Percentiles rank a stretch among this genome's conserved stretches.
These are phyloP conservation scores for Hemiprocne comata DNA, from an alignment of 2,113 vertebrate species.

Conservation along the genomic window DNA sequence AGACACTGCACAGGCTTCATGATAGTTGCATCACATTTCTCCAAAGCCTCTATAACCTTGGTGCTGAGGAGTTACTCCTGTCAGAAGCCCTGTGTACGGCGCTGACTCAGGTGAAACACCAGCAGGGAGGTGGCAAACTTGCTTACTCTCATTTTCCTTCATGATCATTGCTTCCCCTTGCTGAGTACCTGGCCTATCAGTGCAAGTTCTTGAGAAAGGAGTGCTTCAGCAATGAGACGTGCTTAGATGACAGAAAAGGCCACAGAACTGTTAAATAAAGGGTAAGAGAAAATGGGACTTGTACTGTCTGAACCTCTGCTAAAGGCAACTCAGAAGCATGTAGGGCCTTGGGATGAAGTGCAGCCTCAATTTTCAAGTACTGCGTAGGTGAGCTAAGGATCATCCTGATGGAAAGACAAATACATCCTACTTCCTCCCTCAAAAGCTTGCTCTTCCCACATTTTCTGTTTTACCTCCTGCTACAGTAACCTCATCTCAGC, in stretches of 20 bases:
- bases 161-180: background rate
- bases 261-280: background rate
- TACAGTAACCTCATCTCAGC: background rate
- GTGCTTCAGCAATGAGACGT: background rate
- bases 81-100: background rate
- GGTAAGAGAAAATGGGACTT: background rate
- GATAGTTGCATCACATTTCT: background rate
- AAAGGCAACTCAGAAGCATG: background rate
- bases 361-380: background rate
- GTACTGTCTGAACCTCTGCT: background rate
- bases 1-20: background rate
- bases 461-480: background rate
- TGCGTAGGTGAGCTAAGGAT: background rate
- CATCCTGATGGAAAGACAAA: background rate
- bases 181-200: background rate
- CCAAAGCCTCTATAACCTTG: constrained; percentile 1
- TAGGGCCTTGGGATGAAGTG: background rate
- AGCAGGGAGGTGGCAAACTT: constrained; percentile 22
- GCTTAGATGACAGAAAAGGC: background rate
- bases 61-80: background rate
- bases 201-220: background rate
- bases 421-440: background rate
- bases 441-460: background rate
- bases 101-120: constrained; percentile 34
- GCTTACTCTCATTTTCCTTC: constrained; percentile 13